These are phyloP conservation scores for Oncorhynchus mykiss DNA, from an alignment of 2,113 vertebrate genomes.

Conservation along the genomic window DNA sequence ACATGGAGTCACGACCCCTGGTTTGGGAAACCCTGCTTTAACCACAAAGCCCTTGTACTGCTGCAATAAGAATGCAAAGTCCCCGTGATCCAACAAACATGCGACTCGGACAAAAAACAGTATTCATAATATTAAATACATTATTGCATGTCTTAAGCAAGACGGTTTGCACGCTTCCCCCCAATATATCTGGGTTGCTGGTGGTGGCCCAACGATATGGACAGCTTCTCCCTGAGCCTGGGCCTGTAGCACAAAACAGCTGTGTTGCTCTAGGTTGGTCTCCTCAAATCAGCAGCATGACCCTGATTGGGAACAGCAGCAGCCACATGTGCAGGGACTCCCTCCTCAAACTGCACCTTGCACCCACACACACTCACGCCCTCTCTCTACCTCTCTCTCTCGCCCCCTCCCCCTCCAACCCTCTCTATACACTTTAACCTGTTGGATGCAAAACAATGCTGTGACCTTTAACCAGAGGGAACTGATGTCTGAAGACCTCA, in stretches of 20 bases:
- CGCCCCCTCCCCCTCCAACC: no score
- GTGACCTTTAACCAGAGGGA: no score
- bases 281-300: conserved; percentile 6
- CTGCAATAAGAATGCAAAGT: background rate
- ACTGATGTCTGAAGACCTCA: no score
- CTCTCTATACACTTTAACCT: no score
- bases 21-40: no score
- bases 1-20: no score
- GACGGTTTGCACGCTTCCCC: conserved; percentile 1
- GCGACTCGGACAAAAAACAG: background rate
- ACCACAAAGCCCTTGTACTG: background rate
- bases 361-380: background rate
- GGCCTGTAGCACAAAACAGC: conserved; percentile 1
- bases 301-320: background rate
- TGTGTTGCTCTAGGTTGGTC: conserved; percentile 12
- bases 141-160: conserved; percentile 1
- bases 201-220: background rate
- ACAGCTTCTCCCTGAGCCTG: background rate
- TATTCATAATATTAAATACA: background rate
- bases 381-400: no score
- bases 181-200: background rate
- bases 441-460: no score
- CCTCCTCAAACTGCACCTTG: background rate
- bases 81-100: background rate
- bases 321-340: conserved; percentile 5